Conservation (phyloP, 1,140 invertebrate species). For the Listronotus oregonensis region DNA sequence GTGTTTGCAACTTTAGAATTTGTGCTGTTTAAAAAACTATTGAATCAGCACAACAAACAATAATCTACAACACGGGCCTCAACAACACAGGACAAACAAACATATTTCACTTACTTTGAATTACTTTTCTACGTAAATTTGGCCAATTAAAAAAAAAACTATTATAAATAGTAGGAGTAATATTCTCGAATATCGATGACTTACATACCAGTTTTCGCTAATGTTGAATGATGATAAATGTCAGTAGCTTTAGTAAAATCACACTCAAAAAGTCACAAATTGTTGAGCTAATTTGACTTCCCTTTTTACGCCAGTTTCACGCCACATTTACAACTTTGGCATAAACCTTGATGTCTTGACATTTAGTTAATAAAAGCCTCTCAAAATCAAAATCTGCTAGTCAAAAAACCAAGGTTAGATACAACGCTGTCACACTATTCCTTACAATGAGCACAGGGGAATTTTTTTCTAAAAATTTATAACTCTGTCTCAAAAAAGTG, state of each 20-base stretch:
- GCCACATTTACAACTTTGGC: neutral
- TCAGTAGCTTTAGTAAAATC: conserved; percentile 17
- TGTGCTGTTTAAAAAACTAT: too few species aligned
- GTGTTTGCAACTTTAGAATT: too few species aligned
- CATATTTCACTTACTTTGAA: too few species aligned
- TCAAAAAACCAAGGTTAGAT: conserved; percentile 34
- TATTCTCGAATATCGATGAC: too few species aligned
- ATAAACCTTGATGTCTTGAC: conserved; percentile 32
- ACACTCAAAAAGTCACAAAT: conserved; percentile 23
- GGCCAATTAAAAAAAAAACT: too few species aligned
- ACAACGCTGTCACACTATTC: conserved; percentile 17
- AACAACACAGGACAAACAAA: too few species aligned
- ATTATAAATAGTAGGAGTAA: too few species aligned
- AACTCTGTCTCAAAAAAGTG: conserved; percentile 27
- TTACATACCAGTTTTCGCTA: too few species aligned
- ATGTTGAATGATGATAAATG: conserved; percentile 15
- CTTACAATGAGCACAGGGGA: conserved; percentile 20
- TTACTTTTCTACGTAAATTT: too few species aligned
- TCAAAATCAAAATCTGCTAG: conserved; percentile 6
- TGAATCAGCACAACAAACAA: too few species aligned
- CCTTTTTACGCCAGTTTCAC: conserved; percentile 3
- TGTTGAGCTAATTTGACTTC: conserved; percentile 12
- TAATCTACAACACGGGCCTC: too few species aligned
- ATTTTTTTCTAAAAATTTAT: conserved; percentile 14
- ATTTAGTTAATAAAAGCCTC: neutral